Evolutionary conservation across 2,797 vertebrate species (phyloP), one percentile per base, ranked within the genome.

Genomic region (Selene dorsalis): DNA sequence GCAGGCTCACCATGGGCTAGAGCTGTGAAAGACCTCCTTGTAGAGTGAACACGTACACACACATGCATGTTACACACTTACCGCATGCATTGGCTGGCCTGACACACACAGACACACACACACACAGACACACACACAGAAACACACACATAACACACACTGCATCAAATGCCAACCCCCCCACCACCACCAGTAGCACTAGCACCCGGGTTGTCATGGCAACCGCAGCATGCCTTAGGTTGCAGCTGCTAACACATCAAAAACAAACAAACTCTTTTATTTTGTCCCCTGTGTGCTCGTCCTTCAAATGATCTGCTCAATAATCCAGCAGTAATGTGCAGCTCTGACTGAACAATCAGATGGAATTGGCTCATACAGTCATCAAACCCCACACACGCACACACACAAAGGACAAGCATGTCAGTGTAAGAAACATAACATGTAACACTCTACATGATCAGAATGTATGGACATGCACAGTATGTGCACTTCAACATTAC

Each of bases 221-320:
- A 93, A 93, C 91, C 35, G 45, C 79, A 86, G 70, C 85, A 92
- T 92, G 83, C 84, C 83, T 89, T 84, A 73, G 75, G 79, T 87
- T 86, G 72, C 77, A 87, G 93, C 92, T 94, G 90, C 91, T 89
- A 64, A 93, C 90, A 94, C 93, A 86, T 86, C 66, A 79, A 87
- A 87, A 87, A 90, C 61, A 58, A 48, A 69, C 61, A 78, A 39
- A 47, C 41, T 61, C 47, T 47, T 61, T 47, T 55, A 56, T 74
- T 69, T 32, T 50, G 60, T 47, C 52, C 60, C 61, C 57, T 28
- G 14, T 75, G 30, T 5, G 1, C 26, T 78, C 24, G 30, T 72
- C 75, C 82, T 82, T 87, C 73, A 72, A 39, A 73, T 61, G 57
- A 63, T 24, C 65, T 32, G 11, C 73, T 69, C 50, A 66, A 35